Base-by-base conservation (phyloP, 2,797 vertebrate species). In the Pipistrellus nathusii region DNA sequence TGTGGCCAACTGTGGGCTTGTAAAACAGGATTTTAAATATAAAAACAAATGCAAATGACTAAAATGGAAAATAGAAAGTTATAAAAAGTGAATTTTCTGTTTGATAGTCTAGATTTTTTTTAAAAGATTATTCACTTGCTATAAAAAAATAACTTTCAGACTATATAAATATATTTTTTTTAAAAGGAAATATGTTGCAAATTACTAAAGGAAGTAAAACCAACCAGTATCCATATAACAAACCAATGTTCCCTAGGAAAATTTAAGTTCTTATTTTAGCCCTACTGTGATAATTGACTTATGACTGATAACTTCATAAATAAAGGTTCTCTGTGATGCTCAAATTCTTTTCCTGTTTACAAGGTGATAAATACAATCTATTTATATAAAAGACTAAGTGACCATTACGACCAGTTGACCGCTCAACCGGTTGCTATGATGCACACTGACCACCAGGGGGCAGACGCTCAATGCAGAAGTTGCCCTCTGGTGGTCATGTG, bases 191-290 rank as follows among this genome's bases (percentile, higher is more conserved):
- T 72, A 32, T 32, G 11, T 10, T 57, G 15, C 71, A 84, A 87
- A 83, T 95, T 72, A 87, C 88, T 86, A 92, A 96, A 80, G 82
- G 85, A 90, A 92, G 15, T 91, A 83, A 93, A 94, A 72, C 15
- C 18, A 62, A 21, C 14, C 41, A 73, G 41, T 35, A 69, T 81
- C n/a, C 35, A 2, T 69, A 18, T 78, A 64, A 35, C 44, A 64
- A 69, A n/a, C 35, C 41, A 53, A 64, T 89, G 21, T 77, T 84
- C 57, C 51, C 27, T 35, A 32, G 32, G 77, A 78, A 41, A 77
- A 71, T 82, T 55, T 77, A 87, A 84, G 53, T 91, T 96, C 41
- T 73, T 53, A 32, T 82, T 88, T 87, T 62, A 71, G 18, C 66
- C 72, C 27, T 64, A 12, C 69, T 89, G 2, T 57, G 41, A 73